Conservation (phyloP, 1,140 invertebrate genomes). For the Nebria ingens region DNA sequence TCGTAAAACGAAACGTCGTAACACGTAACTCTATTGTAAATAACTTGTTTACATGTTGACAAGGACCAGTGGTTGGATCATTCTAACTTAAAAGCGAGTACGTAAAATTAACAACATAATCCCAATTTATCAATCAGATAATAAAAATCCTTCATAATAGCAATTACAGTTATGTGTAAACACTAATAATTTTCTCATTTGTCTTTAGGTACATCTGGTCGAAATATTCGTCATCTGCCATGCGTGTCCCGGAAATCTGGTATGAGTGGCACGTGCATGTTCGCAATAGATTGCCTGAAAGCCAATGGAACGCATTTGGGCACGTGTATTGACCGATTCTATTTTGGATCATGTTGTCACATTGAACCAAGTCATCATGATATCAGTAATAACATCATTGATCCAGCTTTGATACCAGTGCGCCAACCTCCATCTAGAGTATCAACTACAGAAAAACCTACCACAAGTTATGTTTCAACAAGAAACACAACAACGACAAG, state of each 20-base stretch:
- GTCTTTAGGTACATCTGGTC: constrained; percentile 54
- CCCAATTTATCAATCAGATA: too few species aligned
- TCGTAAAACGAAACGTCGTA: too few species aligned
- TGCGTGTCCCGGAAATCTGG: constrained; percentile 70
- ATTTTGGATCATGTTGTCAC: constrained; percentile 84
- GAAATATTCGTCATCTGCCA: constrained; percentile 77
- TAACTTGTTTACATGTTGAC: too few species aligned
- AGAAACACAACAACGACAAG: constrained; percentile 16
- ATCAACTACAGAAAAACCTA: constrained; percentile 13
- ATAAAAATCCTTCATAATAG: too few species aligned
- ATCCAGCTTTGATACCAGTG: constrained; percentile 39
- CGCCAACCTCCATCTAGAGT: constrained; percentile 32
- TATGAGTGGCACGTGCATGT: constrained; percentile 83
- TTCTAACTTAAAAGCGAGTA: too few species aligned
- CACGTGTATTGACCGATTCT: constrained; percentile 85
- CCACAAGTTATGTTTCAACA: not conserved
- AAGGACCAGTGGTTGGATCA: too few species aligned
- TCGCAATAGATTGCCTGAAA: constrained; percentile 85
- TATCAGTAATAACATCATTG: constrained; percentile 39
- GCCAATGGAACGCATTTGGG: constrained; percentile 82
- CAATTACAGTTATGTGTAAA: too few species aligned
- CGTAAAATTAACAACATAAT: too few species aligned
- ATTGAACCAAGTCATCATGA: constrained; percentile 38
- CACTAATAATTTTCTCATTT: too few species aligned
- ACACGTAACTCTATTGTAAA: too few species aligned